Conservation (phyloP, 2,888 invertebrate genomes). For the Eupithecia dodoneata region DNA sequence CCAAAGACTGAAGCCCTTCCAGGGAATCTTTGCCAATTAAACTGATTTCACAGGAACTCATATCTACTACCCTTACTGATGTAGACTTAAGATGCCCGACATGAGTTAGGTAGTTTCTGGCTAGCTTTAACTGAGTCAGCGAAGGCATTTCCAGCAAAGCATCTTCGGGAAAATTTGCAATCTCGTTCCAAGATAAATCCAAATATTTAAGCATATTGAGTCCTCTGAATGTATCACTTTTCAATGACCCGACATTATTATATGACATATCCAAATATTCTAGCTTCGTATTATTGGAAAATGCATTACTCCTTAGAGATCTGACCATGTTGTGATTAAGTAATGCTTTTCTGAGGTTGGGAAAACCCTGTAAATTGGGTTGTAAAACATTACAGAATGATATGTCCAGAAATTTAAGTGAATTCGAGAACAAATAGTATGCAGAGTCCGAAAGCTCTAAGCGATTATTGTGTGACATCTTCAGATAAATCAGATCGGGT, state of each 20-base stretch:
- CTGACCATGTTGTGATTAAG: slow-evolving; percentile 87
- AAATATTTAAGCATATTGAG: slow-evolving; percentile 84
- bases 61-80: slow-evolving; percentile 84
- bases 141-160: slow-evolving; percentile 85
- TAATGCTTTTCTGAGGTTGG: slow-evolving; percentile 83
- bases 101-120: slow-evolving; percentile 86
- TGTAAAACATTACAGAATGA: slow-evolving; percentile 86
- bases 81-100: slow-evolving; percentile 84
- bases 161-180: slow-evolving; percentile 84
- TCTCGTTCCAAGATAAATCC: slow-evolving; percentile 89
- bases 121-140: slow-evolving; percentile 85
- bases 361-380: slow-evolving; percentile 85
- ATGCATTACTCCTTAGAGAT: slow-evolving; percentile 83
- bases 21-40: slow-evolving; percentile 83
- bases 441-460: slow-evolving; percentile 74
- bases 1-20: slow-evolving; percentile 83
- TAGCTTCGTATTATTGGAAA: slow-evolving; percentile 85
- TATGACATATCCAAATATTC: slow-evolving; percentile 86
- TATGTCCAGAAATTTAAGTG: slow-evolving; percentile 84
- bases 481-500: slow-evolving; percentile 84
- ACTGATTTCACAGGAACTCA: slow-evolving; percentile 87
- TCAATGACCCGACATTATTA: slow-evolving; percentile 86
- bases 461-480: slow-evolving; percentile 85
- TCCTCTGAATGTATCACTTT: slow-evolving; percentile 85
- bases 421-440: slow-evolving; percentile 74